phyloP scores from a whole-genome alignment of 2,888 invertebrate genomes.

The Tetragonisca angustula region DNA sequence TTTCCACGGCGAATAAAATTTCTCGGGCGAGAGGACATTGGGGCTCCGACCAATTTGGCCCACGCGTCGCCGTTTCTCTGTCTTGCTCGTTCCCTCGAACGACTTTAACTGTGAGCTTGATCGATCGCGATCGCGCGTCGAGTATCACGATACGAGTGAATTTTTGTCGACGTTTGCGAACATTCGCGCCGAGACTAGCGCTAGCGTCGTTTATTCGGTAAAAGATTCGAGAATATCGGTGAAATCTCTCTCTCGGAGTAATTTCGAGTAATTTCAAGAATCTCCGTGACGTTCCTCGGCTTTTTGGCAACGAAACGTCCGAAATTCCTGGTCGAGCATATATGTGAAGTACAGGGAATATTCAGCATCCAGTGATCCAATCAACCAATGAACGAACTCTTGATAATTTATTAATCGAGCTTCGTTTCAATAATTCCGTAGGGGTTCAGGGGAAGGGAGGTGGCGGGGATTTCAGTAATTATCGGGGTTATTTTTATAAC shows the following conservation, averaged over 20 bases:
- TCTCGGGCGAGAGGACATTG: slow-evolving; percentile 52
- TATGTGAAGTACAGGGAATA: too few species aligned
- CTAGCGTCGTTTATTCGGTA: too few species aligned
- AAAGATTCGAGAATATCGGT: too few species aligned
- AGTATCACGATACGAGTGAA: not conserved
- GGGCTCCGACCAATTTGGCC: slow-evolving; percentile 64
- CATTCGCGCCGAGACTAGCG: too few species aligned
- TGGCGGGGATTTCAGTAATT: not conserved
- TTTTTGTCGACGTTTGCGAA: too few species aligned
- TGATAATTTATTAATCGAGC: not conserved
- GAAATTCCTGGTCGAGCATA: too few species aligned
- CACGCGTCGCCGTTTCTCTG: slow-evolving; percentile 59
- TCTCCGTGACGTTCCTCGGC: too few species aligned
- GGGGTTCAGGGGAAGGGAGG: too few species aligned
- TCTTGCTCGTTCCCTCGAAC: slow-evolving; percentile 28
- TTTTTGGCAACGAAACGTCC: too few species aligned
- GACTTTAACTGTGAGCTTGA: not conserved
- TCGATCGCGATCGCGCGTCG: not conserved
- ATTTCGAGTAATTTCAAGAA: too few species aligned
- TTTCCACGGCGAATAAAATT: slow-evolving; percentile 76
- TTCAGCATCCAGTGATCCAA: too few species aligned
- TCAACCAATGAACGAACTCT: not conserved
- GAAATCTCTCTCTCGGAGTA: too few species aligned
- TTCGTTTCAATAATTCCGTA: not conserved
- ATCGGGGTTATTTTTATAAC: slow-evolving; percentile 26